Percentiles rank a stretch among this genome's conserved stretches.
Evolutionary conservation across 2,888 invertebrate species (phyloP).

Genomic region (Parnassius orleans): DNA sequence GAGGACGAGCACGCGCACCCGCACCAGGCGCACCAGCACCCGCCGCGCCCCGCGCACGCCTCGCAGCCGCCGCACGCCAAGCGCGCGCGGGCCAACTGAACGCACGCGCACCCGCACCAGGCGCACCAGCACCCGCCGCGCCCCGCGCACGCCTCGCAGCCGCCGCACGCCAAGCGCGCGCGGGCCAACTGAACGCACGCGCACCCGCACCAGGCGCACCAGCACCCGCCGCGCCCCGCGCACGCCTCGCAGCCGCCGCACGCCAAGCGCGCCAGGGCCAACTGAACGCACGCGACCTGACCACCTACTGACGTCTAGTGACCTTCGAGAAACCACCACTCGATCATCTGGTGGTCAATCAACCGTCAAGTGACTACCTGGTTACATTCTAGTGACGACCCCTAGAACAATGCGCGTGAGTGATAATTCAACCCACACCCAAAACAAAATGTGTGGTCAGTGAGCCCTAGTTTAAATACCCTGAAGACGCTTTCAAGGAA

Average conservation of each 20-base stretch:
- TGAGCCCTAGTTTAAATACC: no score
- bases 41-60: conserved; percentile 32
- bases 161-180: conserved; percentile 50
- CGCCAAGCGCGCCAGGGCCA: conserved; percentile 62
- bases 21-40: conserved; percentile 30
- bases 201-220: conserved; percentile 29
- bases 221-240: conserved; percentile 35
- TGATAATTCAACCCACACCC: no score
- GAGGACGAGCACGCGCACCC: conserved; percentile 48
- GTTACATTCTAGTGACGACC: no score
- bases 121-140: conserved; percentile 32
- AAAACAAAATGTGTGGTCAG: no score
- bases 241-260: conserved; percentile 32
- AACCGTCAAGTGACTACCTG: no score
- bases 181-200: conserved; percentile 53
- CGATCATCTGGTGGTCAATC: no score
- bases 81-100: conserved; percentile 59
- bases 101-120: conserved; percentile 35
- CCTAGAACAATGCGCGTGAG: no score
- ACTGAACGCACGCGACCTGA: conserved; percentile 44
- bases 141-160: conserved; percentile 31
- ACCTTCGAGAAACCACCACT: no score
- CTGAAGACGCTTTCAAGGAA: no score
- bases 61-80: conserved; percentile 40
- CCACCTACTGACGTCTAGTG: neutral